Conservation (phyloP, 2,888 invertebrate genomes). For the Arctia plantaginis region DNA sequence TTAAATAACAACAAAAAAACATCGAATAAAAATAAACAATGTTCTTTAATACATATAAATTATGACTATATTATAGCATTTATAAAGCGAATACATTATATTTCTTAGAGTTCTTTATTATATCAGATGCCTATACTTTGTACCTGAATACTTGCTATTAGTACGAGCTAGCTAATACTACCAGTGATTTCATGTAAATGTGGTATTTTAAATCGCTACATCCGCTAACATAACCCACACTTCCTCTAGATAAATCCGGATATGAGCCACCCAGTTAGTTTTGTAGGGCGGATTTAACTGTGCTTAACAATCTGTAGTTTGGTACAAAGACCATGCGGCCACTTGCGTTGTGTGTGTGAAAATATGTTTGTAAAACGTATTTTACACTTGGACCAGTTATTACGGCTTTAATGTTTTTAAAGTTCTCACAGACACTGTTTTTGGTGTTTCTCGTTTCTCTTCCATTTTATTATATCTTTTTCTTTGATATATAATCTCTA, state of each 20-base stretch:
- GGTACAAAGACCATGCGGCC: slow-evolving; percentile 35
- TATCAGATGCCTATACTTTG: too few relatives aligned
- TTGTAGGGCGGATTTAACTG: slow-evolving; percentile 50
- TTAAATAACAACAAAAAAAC: too few relatives aligned
- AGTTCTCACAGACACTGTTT: neutral
- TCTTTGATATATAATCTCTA: neutral
- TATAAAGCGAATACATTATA: too few relatives aligned
- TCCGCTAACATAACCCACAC: slow-evolving; percentile 18
- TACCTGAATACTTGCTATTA: too few relatives aligned
- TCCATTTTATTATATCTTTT: neutral
- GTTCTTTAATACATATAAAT: too few relatives aligned
- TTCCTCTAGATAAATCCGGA: slow-evolving; percentile 39
- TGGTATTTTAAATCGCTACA: neutral
- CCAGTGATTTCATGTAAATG: neutral
- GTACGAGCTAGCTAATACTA: too few relatives aligned
- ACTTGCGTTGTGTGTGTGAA: slow-evolving; percentile 25
- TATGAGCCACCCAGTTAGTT: slow-evolving; percentile 49
- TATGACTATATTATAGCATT: too few relatives aligned
- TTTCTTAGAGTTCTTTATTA: too few relatives aligned
- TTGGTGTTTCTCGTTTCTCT: neutral
- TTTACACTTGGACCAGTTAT: neutral
- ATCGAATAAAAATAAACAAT: too few relatives aligned
- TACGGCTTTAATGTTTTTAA: neutral
- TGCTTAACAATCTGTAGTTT: slow-evolving; percentile 47
- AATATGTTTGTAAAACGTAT: slow-evolving; percentile 15